Percentiles rank a stretch among this genome's conserved stretches.
phyloP scores from a whole-genome alignment of 2,113 vertebrate genomes.

The Anoura caudifer region DNA sequence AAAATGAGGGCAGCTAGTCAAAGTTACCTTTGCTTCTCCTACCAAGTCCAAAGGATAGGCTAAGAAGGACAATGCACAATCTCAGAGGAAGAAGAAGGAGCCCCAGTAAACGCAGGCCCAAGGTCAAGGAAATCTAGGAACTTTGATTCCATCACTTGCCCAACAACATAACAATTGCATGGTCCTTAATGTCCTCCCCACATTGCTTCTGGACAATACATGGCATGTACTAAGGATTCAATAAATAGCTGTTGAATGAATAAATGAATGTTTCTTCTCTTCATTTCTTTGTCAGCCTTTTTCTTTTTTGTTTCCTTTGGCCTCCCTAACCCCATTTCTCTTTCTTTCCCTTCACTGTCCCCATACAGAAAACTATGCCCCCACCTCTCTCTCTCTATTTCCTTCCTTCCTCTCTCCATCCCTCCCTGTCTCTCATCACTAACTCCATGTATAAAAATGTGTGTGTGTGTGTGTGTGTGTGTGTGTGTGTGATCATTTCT shows the following conservation, averaged over 20 bases:
- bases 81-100: neutral
- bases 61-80: neutral
- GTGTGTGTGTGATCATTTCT: neutral
- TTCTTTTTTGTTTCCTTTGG: neutral
- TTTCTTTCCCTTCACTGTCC: neutral
- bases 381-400: neutral
- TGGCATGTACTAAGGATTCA: neutral
- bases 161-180: neutral
- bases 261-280: neutral
- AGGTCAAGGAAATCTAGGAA: neutral
- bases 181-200: neutral
- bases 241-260: neutral
- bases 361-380: neutral
- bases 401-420: neutral
- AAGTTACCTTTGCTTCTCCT: neutral
- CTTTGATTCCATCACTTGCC: neutral
- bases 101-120: neutral
- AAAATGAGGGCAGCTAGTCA: neutral
- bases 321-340: neutral
- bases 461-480: neutral
- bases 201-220: neutral
- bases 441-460: neutral
- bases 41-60: neutral
- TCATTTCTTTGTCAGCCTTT: neutral
- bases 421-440: neutral